Conservation (phyloP, 23 tunicate species). For the Trididemnum clinides region DNA sequence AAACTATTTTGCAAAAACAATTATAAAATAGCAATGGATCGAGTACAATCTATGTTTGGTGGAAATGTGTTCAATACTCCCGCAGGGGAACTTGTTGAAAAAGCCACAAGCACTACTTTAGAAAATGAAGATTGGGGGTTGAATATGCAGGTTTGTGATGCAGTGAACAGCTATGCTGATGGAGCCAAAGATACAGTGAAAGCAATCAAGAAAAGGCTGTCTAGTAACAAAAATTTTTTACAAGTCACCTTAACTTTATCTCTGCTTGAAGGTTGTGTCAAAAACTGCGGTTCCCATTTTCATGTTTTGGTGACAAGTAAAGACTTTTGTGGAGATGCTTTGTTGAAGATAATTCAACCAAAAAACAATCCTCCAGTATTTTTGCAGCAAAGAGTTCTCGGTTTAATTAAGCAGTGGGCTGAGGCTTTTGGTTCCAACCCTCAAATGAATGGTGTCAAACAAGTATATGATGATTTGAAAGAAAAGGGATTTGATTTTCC, state of each 20-base stretch:
- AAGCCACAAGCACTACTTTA: slow-evolving; percentile 60
- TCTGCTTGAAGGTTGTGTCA: slow-evolving; percentile 75
- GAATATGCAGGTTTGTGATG: slow-evolving; percentile 73
- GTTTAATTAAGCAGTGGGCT: slow-evolving; percentile 72
- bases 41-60: slow-evolving; percentile 87
- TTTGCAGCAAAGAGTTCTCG: slow-evolving; percentile 72
- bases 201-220: slow-evolving; percentile 76
- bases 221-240: slow-evolving; percentile 54
- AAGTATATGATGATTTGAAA: slow-evolving; percentile 58
- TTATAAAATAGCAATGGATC: slow-evolving; percentile 52
- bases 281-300: slow-evolving; percentile 73
- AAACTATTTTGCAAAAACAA: neutral
- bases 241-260: slow-evolving; percentile 68
- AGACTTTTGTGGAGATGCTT: slow-evolving; percentile 71
- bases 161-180: slow-evolving; percentile 61
- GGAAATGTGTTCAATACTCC: slow-evolving; percentile 68
- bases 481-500: slow-evolving; percentile 67
- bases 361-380: slow-evolving; percentile 59
- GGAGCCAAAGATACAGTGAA: slow-evolving; percentile 91
- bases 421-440: slow-evolving; percentile 65
- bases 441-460: slow-evolving; percentile 40
- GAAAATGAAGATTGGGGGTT: slow-evolving; percentile 71
- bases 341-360: slow-evolving; percentile 58
- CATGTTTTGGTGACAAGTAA: slow-evolving; percentile 56
- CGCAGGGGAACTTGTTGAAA: slow-evolving; percentile 86